A percentile compares a stretch with the other conserved stretches of the same genome.
phyloP scores from a whole-genome alignment of 2,113 vertebrate species.

The Dermatemys mawii region DNA sequence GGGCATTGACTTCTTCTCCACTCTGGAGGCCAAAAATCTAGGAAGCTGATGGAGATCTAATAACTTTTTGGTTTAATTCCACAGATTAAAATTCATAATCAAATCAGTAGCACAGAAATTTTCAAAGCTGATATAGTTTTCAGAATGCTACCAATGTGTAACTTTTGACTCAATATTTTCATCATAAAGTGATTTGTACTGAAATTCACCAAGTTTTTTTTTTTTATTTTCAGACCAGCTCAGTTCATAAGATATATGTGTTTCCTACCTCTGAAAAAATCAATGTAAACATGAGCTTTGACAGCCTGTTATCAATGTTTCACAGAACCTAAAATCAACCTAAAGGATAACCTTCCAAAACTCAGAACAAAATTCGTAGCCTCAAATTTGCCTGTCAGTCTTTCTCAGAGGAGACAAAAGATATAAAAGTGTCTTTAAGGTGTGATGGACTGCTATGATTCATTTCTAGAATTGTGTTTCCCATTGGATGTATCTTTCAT shows the following conservation, averaged over 20 bases:
- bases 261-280: slow-evolving; percentile 57
- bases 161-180: neutral
- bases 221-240: slow-evolving; percentile 25
- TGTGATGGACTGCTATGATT: slow-evolving; percentile 49
- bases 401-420: slow-evolving; percentile 60
- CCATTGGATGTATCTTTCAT: slow-evolving; percentile 57
- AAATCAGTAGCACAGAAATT: neutral
- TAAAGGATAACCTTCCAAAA: slow-evolving; percentile 73
- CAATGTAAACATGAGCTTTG: slow-evolving; percentile 64
- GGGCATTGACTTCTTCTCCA: neutral
- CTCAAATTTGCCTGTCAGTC: slow-evolving; percentile 62
- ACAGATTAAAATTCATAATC: neutral
- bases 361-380: slow-evolving; percentile 53
- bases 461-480: slow-evolving; percentile 60
- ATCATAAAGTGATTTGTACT: slow-evolving; percentile 18
- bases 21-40: neutral
- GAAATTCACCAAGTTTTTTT: neutral
- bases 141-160: neutral
- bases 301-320: slow-evolving; percentile 76
- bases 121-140: slow-evolving; percentile 2
- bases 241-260: slow-evolving; percentile 30
- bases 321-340: slow-evolving; percentile 73
- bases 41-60: neutral
- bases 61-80: neutral
- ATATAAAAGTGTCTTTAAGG: slow-evolving; percentile 47